Evolutionary conservation across 2,113 vertebrate genomes (phyloP), one percentile per base, ranked within the genome.

Genomic region (Mormyrus iriodes): DNA sequence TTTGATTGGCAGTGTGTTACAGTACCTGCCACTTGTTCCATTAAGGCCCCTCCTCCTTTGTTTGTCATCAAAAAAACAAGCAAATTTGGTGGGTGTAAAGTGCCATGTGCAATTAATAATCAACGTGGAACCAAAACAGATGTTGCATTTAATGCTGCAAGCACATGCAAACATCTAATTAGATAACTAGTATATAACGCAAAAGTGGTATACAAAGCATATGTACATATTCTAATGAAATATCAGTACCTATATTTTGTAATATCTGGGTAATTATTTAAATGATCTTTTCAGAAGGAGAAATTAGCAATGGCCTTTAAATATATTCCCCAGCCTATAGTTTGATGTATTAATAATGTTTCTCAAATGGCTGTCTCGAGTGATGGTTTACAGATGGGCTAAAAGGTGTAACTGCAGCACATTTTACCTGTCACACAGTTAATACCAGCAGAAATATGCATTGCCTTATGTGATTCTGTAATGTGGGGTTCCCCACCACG

Each of bases 371-470:
- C 46, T 27, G 48, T 42, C 58, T 46, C 19, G 21, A 10, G 4
- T 88, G 90, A 88, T 61, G 83, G 85, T 79, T 58, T 85, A 53
- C 55, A 44, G 31, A 58, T 24, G 39, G 21, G 39, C 52, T 85
- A 61, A 48, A 52, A 90, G 86, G 39, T 27, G 35, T n/a, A 52
- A 31, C 85, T 31, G 53, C 44, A 21, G 42, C 35, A 82, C 24
- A 17, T 21, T 12, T 35, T 39, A 9, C 8, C 52, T 88, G 42
- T 84, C 86, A 88, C 58, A 85, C 31, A 19, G 44, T 88, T 88
- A 53, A 84, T 85, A 42, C 21, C n/a, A 24, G 53, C 35, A n/a
- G 39, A 17, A 46, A 89, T 17, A 35, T 31, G 79, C 39, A 85
- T 46, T 85, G 55, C 9, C 83, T 89, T 42, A 61, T 21, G 39